phyloP scores from a whole-genome alignment of 2,797 vertebrate species.

The Loris lydekkerianus region DNA sequence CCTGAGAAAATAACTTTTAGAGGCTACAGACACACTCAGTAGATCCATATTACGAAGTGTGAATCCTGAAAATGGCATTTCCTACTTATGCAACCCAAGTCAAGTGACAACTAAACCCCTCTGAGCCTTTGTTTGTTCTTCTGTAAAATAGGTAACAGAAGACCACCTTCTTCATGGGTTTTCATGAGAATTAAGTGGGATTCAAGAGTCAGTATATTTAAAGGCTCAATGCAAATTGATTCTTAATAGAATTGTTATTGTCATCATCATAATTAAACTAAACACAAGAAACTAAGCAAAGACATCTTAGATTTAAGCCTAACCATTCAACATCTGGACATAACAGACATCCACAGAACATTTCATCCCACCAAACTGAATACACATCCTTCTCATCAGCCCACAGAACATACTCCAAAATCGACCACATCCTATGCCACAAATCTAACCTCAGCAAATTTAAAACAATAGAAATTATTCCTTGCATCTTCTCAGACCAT shows the following conservation, averaged over 20 bases:
- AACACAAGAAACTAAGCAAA: not conserved
- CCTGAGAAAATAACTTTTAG: not conserved
- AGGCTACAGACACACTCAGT: not conserved
- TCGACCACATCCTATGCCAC: no score
- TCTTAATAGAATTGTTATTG: not conserved
- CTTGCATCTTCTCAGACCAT: no score
- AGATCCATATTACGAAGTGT: not conserved
- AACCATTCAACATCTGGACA: no score
- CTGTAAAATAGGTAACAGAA: not conserved
- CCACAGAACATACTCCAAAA: no score
- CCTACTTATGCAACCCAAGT: not conserved
- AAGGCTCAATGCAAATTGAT: not conserved
- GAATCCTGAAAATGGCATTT: not conserved
- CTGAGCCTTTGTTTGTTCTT: not conserved
- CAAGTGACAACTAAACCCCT: no score
- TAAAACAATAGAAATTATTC: no score
- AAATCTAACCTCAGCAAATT: no score
- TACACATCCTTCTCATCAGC: no score
- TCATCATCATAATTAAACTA: not conserved
- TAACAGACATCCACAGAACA: no score
- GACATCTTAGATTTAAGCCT: no score
- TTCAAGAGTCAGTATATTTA: not conserved
- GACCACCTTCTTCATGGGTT: not conserved
- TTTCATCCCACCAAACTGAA: no score
- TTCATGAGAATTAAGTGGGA: not conserved